These are phyloP conservation scores for Philereme vetulata DNA, from an alignment of 2,888 invertebrate genomes.

Conservation along the genomic window DNA sequence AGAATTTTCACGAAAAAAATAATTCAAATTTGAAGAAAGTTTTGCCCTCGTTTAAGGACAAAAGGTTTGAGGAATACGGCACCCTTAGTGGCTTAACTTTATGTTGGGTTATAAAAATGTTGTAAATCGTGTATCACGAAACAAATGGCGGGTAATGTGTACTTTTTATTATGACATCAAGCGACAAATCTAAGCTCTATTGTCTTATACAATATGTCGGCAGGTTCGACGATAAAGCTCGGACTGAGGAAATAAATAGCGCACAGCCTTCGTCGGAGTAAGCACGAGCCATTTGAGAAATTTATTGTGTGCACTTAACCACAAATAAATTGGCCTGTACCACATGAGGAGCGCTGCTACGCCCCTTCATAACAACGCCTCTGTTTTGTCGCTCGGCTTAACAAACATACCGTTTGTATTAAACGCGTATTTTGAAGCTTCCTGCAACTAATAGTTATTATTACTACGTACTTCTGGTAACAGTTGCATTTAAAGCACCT, in stretches of 20 bases:
- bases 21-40: conserved; percentile 38
- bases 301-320: conserved; percentile 82
- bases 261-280: conserved; percentile 72
- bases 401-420: conserved; percentile 6
- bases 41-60: conserved; percentile 38
- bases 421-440: not conserved
- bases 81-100: conserved; percentile 50
- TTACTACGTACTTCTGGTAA: not conserved
- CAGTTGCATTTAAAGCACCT: not conserved
- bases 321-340: conserved; percentile 79
- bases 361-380: conserved; percentile 24
- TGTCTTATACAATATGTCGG: conserved; percentile 63
- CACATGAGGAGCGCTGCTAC: conserved; percentile 52
- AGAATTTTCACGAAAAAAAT: conserved; percentile 37
- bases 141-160: conserved; percentile 59
- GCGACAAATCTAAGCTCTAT: conserved; percentile 66
- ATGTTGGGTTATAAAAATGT: conserved; percentile 52
- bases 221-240: conserved; percentile 67
- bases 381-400: conserved; percentile 23
- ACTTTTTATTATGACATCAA: conserved; percentile 65
- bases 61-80: conserved; percentile 38
- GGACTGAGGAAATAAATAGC: conserved; percentile 77
- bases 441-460: not conserved
- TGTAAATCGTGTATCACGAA: conserved; percentile 57
- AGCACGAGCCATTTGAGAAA: conserved; percentile 81